Conservation (phyloP, 2,797 vertebrate genomes). For the Bovichtus diacanthus region DNA sequence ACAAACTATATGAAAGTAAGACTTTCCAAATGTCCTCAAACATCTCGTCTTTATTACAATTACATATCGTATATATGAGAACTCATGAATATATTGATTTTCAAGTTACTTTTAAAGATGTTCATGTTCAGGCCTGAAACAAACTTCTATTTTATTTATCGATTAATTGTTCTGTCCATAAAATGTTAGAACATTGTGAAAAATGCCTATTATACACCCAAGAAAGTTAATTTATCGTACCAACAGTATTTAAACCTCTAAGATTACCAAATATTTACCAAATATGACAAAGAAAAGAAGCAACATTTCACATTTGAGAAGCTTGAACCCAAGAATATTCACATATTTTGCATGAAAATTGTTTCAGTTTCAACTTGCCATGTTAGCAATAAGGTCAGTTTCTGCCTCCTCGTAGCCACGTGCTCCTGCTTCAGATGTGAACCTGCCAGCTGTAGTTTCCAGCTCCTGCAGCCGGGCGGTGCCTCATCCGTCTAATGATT, state of each 20-base stretch:
- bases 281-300: neutral
- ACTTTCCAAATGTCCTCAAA: neutral
- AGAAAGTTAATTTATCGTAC: neutral
- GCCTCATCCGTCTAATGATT: slow-evolving; percentile 74
- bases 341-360: neutral
- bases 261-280: too few relatives aligned
- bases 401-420: slow-evolving; percentile 21
- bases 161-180: neutral
- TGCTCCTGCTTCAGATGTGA: slow-evolving; percentile 38
- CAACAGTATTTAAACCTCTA: too few relatives aligned
- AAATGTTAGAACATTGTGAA: neutral
- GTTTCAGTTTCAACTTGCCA: neutral
- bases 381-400: neutral
- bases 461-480: slow-evolving; percentile 55
- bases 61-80: neutral
- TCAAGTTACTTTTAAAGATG: neutral
- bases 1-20: too few relatives aligned
- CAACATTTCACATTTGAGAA: neutral
- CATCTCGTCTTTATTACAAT: neutral
- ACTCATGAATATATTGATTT: neutral
- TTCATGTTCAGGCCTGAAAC: neutral
- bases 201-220: too few relatives aligned
- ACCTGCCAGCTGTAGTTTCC: slow-evolving; percentile 62
- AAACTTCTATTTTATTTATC: neutral
- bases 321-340: neutral